Evolutionary conservation across 2,113 vertebrate genomes (phyloP).

Genomic region (Tenebrosternarchus preto): DNA sequence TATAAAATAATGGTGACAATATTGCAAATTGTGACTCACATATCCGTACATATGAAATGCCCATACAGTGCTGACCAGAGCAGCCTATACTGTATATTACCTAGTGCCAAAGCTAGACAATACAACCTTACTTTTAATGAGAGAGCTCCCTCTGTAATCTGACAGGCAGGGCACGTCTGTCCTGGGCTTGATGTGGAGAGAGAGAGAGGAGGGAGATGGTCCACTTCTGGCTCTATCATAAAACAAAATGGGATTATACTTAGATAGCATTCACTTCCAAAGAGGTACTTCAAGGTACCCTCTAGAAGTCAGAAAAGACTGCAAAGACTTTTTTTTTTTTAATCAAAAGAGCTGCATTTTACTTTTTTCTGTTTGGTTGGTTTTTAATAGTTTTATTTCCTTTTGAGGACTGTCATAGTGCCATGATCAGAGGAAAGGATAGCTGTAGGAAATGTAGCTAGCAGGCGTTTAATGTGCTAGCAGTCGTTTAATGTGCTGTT

Average conservation of each 20-base stretch:
- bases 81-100: not conserved
- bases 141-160: not conserved
- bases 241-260: not conserved
- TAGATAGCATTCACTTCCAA: constrained; percentile 6
- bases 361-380: constrained; percentile 14
- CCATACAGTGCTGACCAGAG: not conserved
- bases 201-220: not conserved
- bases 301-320: constrained; percentile 16
- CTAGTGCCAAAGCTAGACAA: not conserved
- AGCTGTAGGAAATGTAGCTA: constrained; percentile 18
- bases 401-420: constrained; percentile 26
- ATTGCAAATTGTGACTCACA: not conserved
- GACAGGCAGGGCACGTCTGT: no score
- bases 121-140: not conserved
- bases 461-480: not conserved
- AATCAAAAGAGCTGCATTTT: constrained; percentile 22
- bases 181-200: not conserved
- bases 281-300: not conserved
- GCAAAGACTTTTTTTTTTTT: constrained; percentile 25
- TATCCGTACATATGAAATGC: constrained; percentile 17
- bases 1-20: constrained; percentile 5
- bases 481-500: not conserved
- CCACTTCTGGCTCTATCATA: not conserved
- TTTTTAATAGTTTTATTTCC: not conserved
- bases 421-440: constrained; percentile 16